Evolutionary conservation across 2,888 invertebrate genomes (phyloP).

Genomic region (Lithophane ornitopus): DNA sequence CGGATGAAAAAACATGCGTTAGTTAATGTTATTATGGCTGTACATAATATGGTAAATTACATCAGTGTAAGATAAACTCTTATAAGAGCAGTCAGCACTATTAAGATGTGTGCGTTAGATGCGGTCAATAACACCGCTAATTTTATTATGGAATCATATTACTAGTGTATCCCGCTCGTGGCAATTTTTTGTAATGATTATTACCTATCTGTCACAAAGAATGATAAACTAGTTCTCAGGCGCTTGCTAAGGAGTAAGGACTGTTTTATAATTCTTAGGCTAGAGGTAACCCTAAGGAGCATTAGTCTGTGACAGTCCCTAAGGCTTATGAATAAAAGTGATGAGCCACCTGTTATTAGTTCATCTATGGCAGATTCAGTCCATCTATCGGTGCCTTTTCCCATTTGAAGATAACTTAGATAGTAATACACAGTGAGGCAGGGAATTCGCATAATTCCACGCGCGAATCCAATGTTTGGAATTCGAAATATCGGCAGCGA

Average conservation of each 20-base stretch:
- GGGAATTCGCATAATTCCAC: constrained; percentile 67
- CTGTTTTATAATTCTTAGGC: constrained; percentile 7
- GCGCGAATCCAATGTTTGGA: constrained; percentile 71
- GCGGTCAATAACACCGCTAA: constrained; percentile 57
- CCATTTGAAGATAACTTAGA: constrained; percentile 30
- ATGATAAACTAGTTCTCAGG: constrained; percentile 20
- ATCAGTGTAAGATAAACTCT: constrained; percentile 49
- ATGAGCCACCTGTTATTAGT: constrained; percentile 51
- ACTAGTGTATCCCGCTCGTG: constrained; percentile 16
- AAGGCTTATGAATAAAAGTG: constrained; percentile 21
- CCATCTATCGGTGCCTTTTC: constrained; percentile 23
- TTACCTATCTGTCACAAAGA: constrained; percentile 33
- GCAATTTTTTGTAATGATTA: constrained; percentile 38
- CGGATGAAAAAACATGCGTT: constrained; percentile 53
- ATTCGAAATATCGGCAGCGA: constrained; percentile 72
- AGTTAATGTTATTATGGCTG: constrained; percentile 62
- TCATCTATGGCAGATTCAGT: constrained; percentile 10
- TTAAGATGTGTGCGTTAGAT: constrained; percentile 27
- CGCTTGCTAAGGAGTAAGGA: background rate
- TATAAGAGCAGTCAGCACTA: constrained; percentile 33
- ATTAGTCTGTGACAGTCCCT: background rate
- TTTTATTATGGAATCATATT: constrained; percentile 43
- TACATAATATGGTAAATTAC: constrained; percentile 60
- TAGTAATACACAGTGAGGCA: constrained; percentile 48
- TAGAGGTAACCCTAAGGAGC: constrained; percentile 8